phyloP scores from a whole-genome alignment of 1,140 invertebrate species.

The Cydia splendana region DNA sequence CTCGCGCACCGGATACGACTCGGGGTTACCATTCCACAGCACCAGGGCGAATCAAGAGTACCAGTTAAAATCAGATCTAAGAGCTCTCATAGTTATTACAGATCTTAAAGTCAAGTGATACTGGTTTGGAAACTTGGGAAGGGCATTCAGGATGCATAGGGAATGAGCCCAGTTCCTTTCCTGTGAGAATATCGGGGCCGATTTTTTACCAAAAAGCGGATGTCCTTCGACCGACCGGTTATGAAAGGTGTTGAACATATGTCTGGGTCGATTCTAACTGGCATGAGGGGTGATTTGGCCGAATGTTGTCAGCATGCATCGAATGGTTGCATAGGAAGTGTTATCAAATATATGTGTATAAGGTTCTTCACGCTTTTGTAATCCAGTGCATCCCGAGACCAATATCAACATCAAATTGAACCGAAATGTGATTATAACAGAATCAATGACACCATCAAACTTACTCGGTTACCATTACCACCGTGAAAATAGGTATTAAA shows the following conservation, averaged over 20 bases:
- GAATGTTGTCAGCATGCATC: background rate
- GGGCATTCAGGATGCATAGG: background rate
- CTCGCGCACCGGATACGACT: slow-evolving; percentile 73
- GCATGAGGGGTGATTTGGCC: slow-evolving; percentile 6
- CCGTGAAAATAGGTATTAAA: too few relatives aligned
- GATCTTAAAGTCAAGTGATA: slow-evolving; percentile 33
- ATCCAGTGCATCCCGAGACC: background rate
- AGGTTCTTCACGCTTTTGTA: background rate
- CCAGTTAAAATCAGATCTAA: background rate
- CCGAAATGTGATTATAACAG: too few relatives aligned
- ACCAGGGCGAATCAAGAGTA: background rate
- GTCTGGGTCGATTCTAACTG: slow-evolving; percentile 60
- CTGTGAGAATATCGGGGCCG: slow-evolving; percentile 76
- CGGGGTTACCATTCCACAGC: slow-evolving; percentile 14
- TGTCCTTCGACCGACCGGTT: slow-evolving; percentile 78
- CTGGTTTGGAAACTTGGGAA: background rate
- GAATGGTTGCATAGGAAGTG: background rate
- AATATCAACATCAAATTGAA: too few relatives aligned
- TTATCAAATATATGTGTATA: background rate
- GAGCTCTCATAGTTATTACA: background rate
- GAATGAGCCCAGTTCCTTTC: slow-evolving; percentile 44
- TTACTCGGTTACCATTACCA: too few relatives aligned
- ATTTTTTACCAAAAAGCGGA: slow-evolving; percentile 78
- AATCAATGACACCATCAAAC: too few relatives aligned
- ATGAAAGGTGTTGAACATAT: slow-evolving; percentile 80